phyloP scores from a whole-genome alignment of 2,113 vertebrate species.

The Ploceus nigricollis region DNA sequence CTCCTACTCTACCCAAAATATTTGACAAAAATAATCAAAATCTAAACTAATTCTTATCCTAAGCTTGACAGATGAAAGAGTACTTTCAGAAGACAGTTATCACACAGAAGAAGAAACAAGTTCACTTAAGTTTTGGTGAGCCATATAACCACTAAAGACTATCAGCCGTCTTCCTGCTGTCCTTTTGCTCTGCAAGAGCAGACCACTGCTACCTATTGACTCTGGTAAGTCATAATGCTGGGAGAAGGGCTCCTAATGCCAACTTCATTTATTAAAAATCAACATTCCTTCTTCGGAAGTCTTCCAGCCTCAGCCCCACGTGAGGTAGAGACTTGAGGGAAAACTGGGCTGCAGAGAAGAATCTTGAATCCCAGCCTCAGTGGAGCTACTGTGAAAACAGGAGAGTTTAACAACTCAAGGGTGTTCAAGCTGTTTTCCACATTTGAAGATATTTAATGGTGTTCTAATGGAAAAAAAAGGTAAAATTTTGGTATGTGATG shows the following conservation, averaged over 20 bases:
- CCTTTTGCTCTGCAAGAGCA: neutral
- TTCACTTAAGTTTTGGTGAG: neutral
- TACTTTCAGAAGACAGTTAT: neutral
- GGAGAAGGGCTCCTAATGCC: neutral
- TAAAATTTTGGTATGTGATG: neutral
- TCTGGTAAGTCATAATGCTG: neutral
- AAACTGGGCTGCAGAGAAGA: neutral
- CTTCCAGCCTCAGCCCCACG: neutral
- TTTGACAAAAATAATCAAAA: neutral
- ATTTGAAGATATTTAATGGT: neutral
- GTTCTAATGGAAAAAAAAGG: neutral
- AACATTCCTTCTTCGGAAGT: neutral
- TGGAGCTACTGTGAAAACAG: neutral
- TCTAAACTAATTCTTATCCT: neutral
- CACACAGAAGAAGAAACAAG: neutral
- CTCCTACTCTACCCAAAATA: neutral
- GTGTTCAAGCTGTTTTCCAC: neutral
- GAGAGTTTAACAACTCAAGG: neutral
- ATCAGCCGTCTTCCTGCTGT: neutral
- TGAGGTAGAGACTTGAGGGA: neutral
- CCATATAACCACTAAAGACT: neutral
- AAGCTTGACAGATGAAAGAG: neutral
- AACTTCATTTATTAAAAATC: neutral
- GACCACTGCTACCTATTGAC: neutral
- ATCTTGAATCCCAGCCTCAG: neutral